These are phyloP conservation scores for Acyrthosiphon pisum DNA, from an alignment of 1,140 invertebrate species.

Conservation along the genomic window DNA sequence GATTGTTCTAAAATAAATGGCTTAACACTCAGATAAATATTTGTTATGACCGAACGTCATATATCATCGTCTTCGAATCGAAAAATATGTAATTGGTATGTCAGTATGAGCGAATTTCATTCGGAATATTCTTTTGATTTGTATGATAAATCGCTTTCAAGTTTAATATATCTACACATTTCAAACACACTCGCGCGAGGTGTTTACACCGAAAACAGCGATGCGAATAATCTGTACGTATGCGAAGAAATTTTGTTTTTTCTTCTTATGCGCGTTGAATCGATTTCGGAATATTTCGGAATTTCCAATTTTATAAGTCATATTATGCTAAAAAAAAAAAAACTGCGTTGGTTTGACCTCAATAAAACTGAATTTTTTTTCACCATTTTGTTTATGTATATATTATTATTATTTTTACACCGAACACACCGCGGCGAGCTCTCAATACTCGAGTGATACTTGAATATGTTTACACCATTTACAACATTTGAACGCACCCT, in stretches of 20 bases:
- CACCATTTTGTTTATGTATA: not conserved
- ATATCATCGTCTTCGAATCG: not conserved
- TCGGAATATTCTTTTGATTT: not conserved
- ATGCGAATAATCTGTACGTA: not conserved
- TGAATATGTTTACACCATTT: constrained; percentile 7
- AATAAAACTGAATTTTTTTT: not conserved
- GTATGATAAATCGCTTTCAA: not conserved
- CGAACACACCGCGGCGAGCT: not conserved
- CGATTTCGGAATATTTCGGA: not conserved
- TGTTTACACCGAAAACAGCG: not conserved
- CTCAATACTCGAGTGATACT: not conserved
- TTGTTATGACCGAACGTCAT: not conserved
- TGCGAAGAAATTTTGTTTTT: not conserved
- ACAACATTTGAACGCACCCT: not conserved
- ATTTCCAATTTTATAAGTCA: not conserved
- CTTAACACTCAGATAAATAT: not conserved
- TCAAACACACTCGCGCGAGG: not conserved
- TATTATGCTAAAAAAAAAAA: not conserved
- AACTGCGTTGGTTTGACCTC: not conserved
- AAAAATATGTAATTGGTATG: not conserved
- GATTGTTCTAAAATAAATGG: not conserved
- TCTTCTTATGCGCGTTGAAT: not conserved
- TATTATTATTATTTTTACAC: not conserved
- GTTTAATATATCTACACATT: not conserved
- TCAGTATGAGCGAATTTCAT: not conserved